Base-by-base conservation (phyloP, 1,140 invertebrate species). In the Trypoxylus dichotomus region DNA sequence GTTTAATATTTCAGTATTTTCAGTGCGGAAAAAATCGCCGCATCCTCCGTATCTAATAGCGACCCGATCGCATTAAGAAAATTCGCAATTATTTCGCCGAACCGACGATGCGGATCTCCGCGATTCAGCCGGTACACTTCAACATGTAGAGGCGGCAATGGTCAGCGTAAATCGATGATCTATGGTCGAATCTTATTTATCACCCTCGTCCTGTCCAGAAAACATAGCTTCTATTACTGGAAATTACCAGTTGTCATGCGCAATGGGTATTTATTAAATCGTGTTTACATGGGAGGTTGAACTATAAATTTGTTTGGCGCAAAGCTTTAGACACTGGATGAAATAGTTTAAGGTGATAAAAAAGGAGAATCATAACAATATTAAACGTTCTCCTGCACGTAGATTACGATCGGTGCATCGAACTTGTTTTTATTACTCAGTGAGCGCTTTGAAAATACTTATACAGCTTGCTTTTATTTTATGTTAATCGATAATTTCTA, bases 231-330 rank as follows among this genome's bases (percentile, higher is more conserved):
- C 60, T 68, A 68, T 68, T 68, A 68, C 60, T 68, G 60, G 60
- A 68, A 68, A 68, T 68, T 68, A 68, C 60, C 60, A 68, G 60
- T 68, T 68, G 60, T 68, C 60, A 68, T 68, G 60, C 60, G 60
- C 60, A 68, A 29, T 68, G 60, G 60, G 60, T 68, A 68, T 68
- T 68, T 68, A 68, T 68, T 68, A 68, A 68, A 68, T 68, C 60
- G 60, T 68, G 60, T 68, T 68, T 68, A 68, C 60, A 68, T 68
- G 60, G 60, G 60, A 68, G 60, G 60, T 68, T 68, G 24, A 24
- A 19, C 24, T 68, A 68, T 68, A 68, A 68, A 68, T 68, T 68
- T 68, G 24, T 68, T 68, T 68, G 60, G 60, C 60, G 60, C 60
- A 24, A 21, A 68, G 60, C 60, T 68, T 58, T 68, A 68, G 60